Base-by-base conservation (phyloP, 2,888 invertebrate species). In the Incurvaria masculella region DNA sequence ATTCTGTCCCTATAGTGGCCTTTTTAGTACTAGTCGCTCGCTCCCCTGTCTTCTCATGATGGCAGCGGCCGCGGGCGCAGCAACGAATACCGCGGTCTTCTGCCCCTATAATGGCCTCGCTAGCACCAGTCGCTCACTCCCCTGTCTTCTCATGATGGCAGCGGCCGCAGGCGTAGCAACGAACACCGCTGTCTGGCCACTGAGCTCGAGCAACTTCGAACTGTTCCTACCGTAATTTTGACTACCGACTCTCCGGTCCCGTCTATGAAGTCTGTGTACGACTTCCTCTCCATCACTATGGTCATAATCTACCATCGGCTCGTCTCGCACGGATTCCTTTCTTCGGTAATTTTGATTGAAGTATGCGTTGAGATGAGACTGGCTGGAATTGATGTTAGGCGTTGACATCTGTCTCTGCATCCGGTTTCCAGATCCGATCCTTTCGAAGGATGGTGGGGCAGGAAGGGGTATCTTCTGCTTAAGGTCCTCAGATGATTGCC, bases 281-380 rank as follows among this genome's bases (percentile, higher is more conserved):
- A 71, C 64, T 52, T 79, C 79, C 46, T 79, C 79, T 1, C 66
- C 69, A 53, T 79, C 79, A 56, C 78, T 78, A 44, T 78, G 72
- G 51, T 79, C 79, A 48, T 79, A 79, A 53, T 79, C 79, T 1
- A 79, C 63, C 59, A 73, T 66, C 4, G 79, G 79, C 52, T 79
- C 79, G 44, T 66, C 68, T 10, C 47, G 4, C 0, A 69, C 46
- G 0, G 66, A 63, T 47, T 74, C 75, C 53, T 70, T 73, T 57
- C 70, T 68, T 55, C 69, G 64, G 21, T 58, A 56, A 41, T 65
- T 67, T 49, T 67, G 67, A 21, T 68, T 66, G 50, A 72, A 75
- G 54, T 75, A 76, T 1, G 73, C 64, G 19, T 18, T 21, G 11
- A 20, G 6, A 19, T 68, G 71, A 0, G 65, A 61, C 0, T 65